Evolutionary conservation across 2,113 vertebrate genomes (phyloP).

Genomic region (Colossoma macropomum): DNA sequence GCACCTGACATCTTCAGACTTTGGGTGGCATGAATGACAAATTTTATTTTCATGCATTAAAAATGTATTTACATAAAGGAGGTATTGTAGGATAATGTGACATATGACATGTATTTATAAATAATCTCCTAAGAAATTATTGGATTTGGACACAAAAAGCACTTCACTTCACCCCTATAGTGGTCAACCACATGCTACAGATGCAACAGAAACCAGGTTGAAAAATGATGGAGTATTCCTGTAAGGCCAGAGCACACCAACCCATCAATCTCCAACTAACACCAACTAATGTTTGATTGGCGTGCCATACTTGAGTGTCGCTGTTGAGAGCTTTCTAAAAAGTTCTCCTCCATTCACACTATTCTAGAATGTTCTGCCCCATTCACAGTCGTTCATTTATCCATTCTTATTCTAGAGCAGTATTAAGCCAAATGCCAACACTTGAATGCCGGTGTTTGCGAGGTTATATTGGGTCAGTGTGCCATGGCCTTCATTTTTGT

Average conservation of each 20-base stretch:
- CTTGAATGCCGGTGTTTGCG: background rate
- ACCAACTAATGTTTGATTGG: background rate
- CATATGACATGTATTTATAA: too few species aligned
- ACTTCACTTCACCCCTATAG: too few species aligned
- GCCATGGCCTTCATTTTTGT: background rate
- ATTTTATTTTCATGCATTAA: too few species aligned
- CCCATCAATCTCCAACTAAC: background rate
- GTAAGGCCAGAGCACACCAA: background rate
- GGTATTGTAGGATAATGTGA: too few species aligned
- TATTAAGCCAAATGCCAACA: background rate
- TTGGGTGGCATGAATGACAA: too few species aligned
- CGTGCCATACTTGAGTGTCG: background rate
- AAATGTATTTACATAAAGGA: too few species aligned
- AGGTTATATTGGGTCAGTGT: background rate
- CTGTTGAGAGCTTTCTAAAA: background rate
- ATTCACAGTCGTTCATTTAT: background rate
- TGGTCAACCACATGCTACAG: background rate
- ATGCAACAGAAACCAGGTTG: background rate
- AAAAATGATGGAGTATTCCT: background rate
- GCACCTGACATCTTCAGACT: too few species aligned
- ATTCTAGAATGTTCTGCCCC: too few species aligned
- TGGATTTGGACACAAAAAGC: too few species aligned
- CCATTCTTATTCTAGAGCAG: background rate
- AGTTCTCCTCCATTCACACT: background rate
- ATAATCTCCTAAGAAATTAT: too few species aligned